A percentile compares a stretch with the other conserved stretches of the same genome.
These are phyloP conservation scores for Brachionus rubens DNA, from an alignment of 1,140 invertebrate species.

Conservation along the genomic window DNA sequence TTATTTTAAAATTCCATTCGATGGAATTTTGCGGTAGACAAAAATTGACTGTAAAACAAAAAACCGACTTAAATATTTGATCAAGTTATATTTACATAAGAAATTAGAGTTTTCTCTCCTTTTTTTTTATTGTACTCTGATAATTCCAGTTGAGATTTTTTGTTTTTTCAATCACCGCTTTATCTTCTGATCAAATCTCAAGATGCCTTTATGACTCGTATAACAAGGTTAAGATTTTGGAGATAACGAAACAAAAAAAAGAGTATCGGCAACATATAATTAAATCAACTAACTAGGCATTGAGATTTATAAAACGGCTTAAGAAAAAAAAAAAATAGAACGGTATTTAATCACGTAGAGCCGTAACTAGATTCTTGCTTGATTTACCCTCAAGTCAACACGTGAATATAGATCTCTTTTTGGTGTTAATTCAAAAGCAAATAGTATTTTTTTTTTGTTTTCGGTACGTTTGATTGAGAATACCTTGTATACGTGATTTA, in stretches of 20 bases:
- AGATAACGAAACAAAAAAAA: conserved; percentile 9
- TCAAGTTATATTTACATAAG: conserved; percentile 8
- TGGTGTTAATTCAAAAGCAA: conserved; percentile 23
- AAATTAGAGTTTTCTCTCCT: conserved; percentile 23
- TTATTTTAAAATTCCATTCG: conserved; percentile 30
- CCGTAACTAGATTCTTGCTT: not conserved
- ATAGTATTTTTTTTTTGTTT: not conserved
- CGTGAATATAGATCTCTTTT: not conserved
- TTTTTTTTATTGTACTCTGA: not conserved
- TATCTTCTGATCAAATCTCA: conserved; percentile 3
- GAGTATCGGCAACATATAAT: not conserved
- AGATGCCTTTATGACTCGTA: not conserved
- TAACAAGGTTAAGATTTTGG: conserved; percentile 9
- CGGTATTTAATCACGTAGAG: conserved; percentile 33
- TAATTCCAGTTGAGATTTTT: not conserved
- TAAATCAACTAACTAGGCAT: not conserved
- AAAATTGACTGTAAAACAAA: not conserved
- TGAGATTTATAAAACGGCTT: not conserved
- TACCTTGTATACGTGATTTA: conserved; percentile 32
- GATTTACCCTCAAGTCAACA: not conserved
- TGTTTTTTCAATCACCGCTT: not conserved
- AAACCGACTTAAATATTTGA: conserved; percentile 33
- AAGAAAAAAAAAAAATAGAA: not conserved
- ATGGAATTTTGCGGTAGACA: not conserved
- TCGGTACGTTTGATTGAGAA: not conserved